Evolutionary conservation across 1,140 invertebrate genomes (phyloP).

Genomic region (Cheumatopsyche charites): DNA sequence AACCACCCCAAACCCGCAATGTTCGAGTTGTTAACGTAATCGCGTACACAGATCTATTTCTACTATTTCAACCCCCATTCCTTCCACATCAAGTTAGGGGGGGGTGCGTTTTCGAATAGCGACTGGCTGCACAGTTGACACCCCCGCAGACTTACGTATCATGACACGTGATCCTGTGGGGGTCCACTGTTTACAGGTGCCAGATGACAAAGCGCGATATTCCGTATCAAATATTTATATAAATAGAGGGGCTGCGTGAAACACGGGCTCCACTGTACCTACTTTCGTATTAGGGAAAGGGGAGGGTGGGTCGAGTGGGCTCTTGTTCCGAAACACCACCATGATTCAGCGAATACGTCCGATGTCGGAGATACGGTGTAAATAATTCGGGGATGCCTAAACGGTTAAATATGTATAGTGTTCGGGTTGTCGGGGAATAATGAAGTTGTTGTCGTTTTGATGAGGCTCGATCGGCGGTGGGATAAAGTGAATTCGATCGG

Average conservation of each 20-base stretch:
- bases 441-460: no score
- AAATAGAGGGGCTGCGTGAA: slow-evolving; percentile 31
- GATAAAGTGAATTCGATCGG: not conserved
- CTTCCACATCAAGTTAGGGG: not conserved
- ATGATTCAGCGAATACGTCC: slow-evolving; percentile 38
- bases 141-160: slow-evolving; percentile 16
- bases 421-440: no score
- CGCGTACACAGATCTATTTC: slow-evolving; percentile 12
- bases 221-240: slow-evolving; percentile 44
- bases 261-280: no score
- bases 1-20: no score
- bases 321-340: not conserved
- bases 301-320: not conserved
- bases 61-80: slow-evolving; percentile 1
- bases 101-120: not conserved
- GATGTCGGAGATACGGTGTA: slow-evolving; percentile 5
- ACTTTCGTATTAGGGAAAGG: no score
- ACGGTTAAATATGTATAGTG: no score
- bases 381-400: slow-evolving; percentile 14
- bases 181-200: slow-evolving; percentile 39
- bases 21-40: slow-evolving; percentile 17
- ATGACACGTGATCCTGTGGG: slow-evolving; percentile 3
- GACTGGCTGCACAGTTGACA: slow-evolving; percentile 2
- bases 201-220: slow-evolving; percentile 43
- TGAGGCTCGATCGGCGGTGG: not conserved